Evolutionary conservation across 1,140 invertebrate genomes (phyloP).

Genomic region (Apolygus lucorum): DNA sequence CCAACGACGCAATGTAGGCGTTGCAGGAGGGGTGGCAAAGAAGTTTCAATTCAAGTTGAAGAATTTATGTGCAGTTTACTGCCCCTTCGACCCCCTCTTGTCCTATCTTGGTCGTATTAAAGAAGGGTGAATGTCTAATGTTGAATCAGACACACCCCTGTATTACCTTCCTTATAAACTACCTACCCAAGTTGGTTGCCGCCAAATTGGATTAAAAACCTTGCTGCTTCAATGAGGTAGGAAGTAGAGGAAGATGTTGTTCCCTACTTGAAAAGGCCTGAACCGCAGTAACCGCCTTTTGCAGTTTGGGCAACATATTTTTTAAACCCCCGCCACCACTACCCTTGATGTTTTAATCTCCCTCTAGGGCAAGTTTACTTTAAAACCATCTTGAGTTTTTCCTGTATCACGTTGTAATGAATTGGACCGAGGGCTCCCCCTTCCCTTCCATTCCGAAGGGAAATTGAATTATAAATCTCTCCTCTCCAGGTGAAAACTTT

Average conservation of each 20-base stretch:
- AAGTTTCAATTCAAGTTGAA: background rate
- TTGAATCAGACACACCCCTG: constrained; percentile 7
- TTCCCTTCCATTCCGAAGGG: background rate
- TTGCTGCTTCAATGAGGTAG: background rate
- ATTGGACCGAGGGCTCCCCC: background rate
- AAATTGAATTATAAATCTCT: constrained; percentile 15
- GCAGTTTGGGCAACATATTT: constrained; percentile 7
- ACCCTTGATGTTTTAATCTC: background rate
- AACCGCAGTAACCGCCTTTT: background rate
- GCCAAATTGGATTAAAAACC: constrained; percentile 8
- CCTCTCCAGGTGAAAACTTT: constrained; percentile 11
- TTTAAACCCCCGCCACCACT: background rate
- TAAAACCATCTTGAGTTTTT: constrained; percentile 17
- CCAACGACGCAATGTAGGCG: background rate
- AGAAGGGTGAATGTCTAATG: constrained; percentile 13
- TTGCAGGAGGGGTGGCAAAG: background rate
- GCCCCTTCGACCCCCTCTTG: background rate
- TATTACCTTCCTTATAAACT: constrained; percentile 4
- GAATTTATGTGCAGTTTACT: constrained; percentile 8
- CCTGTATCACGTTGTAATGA: constrained; percentile 15
- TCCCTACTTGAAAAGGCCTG: constrained; percentile 6
- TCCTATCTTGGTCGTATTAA: background rate
- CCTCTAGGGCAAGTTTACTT: constrained; percentile 13
- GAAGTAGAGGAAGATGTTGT: background rate
- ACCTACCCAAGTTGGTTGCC: background rate